These are phyloP conservation scores for Rhabdophis nuchalis DNA, from an alignment of 2,797 vertebrate genomes.

Conservation along the genomic window DNA sequence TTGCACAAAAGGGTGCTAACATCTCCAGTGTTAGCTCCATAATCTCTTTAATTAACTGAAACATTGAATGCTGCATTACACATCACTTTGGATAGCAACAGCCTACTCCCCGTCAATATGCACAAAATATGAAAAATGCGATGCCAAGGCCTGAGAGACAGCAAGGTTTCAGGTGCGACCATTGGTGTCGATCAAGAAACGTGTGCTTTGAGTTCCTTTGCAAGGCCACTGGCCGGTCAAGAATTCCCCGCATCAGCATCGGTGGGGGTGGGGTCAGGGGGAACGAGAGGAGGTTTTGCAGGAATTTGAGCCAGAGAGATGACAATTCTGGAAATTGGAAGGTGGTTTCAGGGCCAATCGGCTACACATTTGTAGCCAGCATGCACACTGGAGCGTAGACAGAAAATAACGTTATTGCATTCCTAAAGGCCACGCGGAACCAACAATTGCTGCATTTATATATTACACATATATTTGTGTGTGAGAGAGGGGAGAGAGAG, in stretches of 20 bases:
- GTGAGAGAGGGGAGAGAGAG: too few species aligned
- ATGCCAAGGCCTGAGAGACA: constrained; percentile 18
- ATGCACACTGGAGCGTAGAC: background rate
- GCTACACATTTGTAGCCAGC: constrained; percentile 23
- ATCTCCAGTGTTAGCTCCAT: background rate
- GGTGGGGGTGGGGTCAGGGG: background rate
- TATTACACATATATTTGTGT: too few species aligned
- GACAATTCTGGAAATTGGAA: constrained; percentile 16
- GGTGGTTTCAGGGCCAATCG: constrained; percentile 24
- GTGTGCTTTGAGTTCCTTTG: constrained; percentile 48
- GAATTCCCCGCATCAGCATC: constrained; percentile 36
- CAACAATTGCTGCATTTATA: background rate
- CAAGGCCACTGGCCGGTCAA: constrained; percentile 52
- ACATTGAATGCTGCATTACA: constrained; percentile 19
- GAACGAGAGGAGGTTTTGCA: constrained; percentile 38
- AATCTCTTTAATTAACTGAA: constrained; percentile 34
- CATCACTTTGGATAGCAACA: constrained; percentile 26
- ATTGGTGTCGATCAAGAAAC: background rate
- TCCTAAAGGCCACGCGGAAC: background rate
- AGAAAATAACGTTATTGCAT: background rate
- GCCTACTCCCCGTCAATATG: constrained; percentile 12
- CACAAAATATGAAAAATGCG: background rate
- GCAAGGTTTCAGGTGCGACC: constrained; percentile 35
- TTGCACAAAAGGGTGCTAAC: too few species aligned
- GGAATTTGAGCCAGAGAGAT: constrained; percentile 27